A percentile compares a stretch with the other conserved stretches of the same genome.
These are phyloP conservation scores for Poecile montanus DNA, from an alignment of 2,797 vertebrate species.

Conservation along the genomic window DNA sequence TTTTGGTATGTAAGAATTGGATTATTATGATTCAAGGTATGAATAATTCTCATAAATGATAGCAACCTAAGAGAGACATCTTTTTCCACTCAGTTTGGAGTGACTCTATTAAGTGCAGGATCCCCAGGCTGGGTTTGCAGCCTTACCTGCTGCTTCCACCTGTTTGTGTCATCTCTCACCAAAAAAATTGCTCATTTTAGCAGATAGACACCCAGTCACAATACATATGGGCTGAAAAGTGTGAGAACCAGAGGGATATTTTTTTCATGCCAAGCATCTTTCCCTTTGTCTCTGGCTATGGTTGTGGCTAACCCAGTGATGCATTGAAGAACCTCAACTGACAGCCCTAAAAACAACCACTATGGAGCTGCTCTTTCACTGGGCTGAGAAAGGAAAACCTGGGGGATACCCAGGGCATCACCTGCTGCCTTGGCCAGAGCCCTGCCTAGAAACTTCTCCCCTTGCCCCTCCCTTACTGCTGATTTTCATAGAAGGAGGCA, in stretches of 20 bases:
- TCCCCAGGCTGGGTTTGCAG: background rate
- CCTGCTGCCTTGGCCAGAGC: background rate
- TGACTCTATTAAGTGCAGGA: fast-evolving
- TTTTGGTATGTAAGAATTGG: background rate
- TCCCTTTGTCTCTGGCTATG: background rate
- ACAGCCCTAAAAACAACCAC: background rate
- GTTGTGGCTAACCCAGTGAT: background rate
- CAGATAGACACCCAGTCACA: background rate
- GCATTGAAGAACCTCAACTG: background rate
- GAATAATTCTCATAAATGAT: background rate
- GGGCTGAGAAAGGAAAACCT: background rate
- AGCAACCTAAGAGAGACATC: background rate
- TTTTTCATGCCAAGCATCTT: background rate
- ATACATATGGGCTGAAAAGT: background rate
- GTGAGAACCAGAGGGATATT: background rate
- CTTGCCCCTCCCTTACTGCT: background rate
- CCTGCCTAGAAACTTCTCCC: background rate
- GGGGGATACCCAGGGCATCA: background rate
- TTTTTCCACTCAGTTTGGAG: background rate
- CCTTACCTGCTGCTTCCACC: background rate
- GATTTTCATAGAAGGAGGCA: background rate
- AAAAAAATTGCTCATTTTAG: background rate
- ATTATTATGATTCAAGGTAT: background rate
- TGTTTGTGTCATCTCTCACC: background rate
- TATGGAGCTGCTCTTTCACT: background rate